Evolutionary conservation across 2,888 invertebrate species (phyloP), one percentile per base, ranked within the genome.

Genomic region (Blastobasis lacticolella): DNA sequence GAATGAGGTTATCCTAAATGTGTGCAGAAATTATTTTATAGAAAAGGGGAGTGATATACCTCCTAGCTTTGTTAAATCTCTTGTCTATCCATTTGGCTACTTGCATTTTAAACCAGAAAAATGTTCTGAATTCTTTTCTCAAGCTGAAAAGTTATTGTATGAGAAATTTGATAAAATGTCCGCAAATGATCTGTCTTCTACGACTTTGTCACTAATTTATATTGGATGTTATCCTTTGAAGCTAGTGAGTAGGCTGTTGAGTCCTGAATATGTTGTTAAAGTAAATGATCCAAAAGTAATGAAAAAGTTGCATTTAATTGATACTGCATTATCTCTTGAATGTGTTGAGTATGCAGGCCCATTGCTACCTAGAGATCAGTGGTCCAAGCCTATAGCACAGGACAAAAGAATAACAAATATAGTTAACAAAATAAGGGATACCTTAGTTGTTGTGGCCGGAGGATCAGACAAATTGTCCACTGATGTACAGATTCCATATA

Each of bases 171-270:
- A 81, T 5, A 89, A 91, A 64, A 85, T 93, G 52, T 78, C 80
- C 52, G 77, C 89, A 38, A 86, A 89, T 58, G 90, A 92, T 62
- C 70, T 91, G 7, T 73, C 92, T 43, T 90, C 91, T 53, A 86
- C 93, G 55, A 71, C 93, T 52, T 74, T 93, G n/a, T 88, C 92
- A 6, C 92, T 90, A 64, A 85, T 92, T 49, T 93, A 92, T 70
- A 66, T 92, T 38, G 86, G 90, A 49, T 89, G 90, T 63, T 90
- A 90, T 74, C 93, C 93, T 5, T 60, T 90, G 5, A 89, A 90
- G 62, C 89, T 93, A 62, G 83, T 90, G 0, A 81, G 87, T 37
- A 89, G 85, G 64, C 76, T 93, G 50, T 91, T 93, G 60, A 90
- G 89, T 57, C 81, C 90, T 8, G 88, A 90, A 57, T 92, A 92